Evolutionary conservation across 1,140 invertebrate genomes (phyloP).

Genomic region (Trachymyrmex septentrionalis): DNA sequence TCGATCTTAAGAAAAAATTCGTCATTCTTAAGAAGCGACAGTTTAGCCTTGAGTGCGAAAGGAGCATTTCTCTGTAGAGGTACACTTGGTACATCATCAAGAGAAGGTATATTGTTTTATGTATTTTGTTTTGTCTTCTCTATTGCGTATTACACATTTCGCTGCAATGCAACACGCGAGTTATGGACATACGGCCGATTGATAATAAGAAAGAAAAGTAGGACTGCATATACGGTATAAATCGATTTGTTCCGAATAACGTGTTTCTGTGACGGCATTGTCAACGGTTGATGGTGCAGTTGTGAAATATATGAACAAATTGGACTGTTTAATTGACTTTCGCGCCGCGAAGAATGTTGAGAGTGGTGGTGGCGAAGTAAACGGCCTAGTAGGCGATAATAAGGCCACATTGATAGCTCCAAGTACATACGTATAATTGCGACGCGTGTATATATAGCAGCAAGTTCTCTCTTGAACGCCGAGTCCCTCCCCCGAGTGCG

Average conservation of each 20-base stretch:
- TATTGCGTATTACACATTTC: neutral
- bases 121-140: neutral
- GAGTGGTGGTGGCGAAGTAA: neutral
- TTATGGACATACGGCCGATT: neutral
- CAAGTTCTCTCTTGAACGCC: conserved; percentile 40
- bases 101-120: neutral
- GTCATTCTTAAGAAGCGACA: neutral
- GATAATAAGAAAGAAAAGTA: neutral
- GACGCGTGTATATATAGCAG: conserved; percentile 65
- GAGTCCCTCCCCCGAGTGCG: neutral
- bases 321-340: neutral
- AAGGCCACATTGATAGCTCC: conserved; percentile 48
- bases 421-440: neutral
- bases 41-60: neutral
- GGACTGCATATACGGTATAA: neutral
- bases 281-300: neutral
- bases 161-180: too few relatives aligned
- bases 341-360: neutral
- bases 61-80: neutral
- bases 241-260: conserved; percentile 48
- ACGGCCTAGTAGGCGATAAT: conserved; percentile 12
- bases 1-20: neutral
- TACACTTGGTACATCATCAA: neutral
- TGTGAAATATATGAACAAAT: neutral
- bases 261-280: neutral